These are phyloP conservation scores for Sialis fuliginosa DNA, from an alignment of 2,888 invertebrate genomes.

Conservation along the genomic window DNA sequence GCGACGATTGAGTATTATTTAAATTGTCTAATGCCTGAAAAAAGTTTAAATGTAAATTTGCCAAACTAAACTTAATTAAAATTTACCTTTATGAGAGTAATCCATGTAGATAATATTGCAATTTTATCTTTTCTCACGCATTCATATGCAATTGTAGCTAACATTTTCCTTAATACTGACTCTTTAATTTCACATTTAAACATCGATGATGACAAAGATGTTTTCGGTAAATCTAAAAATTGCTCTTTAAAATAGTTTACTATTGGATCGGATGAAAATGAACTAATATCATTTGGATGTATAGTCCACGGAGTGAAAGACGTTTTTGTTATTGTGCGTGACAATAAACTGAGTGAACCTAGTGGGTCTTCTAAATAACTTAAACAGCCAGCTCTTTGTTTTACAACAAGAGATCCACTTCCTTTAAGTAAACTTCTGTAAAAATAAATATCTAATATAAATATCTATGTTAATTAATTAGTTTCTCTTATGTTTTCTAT, in stretches of 20 bases:
- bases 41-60: neutral
- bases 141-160: constrained; percentile 57
- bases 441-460: constrained; percentile 10
- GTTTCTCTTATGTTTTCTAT: no score
- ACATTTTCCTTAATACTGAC: constrained; percentile 33
- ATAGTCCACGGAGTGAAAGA: constrained; percentile 49
- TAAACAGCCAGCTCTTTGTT: constrained; percentile 76
- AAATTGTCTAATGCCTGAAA: constrained; percentile 37
- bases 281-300: constrained; percentile 44
- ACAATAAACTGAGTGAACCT: constrained; percentile 60
- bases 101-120: constrained; percentile 54
- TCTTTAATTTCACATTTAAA: constrained; percentile 21
- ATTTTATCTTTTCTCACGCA: constrained; percentile 66
- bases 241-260: constrained; percentile 52
- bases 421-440: constrained; percentile 44
- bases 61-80: constrained; percentile 8
- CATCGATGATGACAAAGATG: neutral
- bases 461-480: neutral
- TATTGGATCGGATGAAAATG: constrained; percentile 56
- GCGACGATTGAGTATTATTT: constrained; percentile 30
- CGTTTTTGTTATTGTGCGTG: constrained; percentile 63
- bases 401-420: constrained; percentile 61
- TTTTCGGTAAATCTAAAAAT: constrained; percentile 27
- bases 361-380: constrained; percentile 74
- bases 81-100: constrained; percentile 46